Conservation (phyloP, 2,888 invertebrate genomes). For the Frankliniella fusca region DNA sequence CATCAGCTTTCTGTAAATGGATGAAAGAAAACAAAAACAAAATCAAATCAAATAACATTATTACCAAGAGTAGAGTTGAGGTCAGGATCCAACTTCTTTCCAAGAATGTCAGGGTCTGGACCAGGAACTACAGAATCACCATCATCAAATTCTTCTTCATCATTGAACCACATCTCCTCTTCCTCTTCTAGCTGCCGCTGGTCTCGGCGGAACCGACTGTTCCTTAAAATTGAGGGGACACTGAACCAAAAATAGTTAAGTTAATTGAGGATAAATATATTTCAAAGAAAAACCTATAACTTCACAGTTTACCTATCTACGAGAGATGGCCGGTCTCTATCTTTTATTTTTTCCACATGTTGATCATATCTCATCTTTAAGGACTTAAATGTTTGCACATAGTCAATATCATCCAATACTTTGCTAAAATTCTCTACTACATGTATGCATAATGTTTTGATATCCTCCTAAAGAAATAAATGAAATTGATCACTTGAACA, state of each 20-base stretch:
- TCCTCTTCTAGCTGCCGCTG: conserved; percentile 93
- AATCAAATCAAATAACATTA: background rate
- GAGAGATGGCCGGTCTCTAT: conserved; percentile 70
- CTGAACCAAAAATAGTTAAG: conserved; percentile 48
- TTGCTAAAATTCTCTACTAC: conserved; percentile 95
- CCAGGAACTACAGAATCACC: conserved; percentile 56
- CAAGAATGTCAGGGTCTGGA: conserved; percentile 50
- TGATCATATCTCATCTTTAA: conserved; percentile 86
- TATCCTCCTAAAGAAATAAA: conserved; percentile 62
- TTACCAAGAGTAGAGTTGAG: conserved; percentile 56
- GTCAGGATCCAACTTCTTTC: conserved; percentile 57
- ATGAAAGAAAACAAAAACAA: conserved; percentile 29
- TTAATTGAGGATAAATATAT: background rate
- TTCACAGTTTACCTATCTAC: conserved; percentile 55
- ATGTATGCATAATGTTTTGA: conserved; percentile 84
- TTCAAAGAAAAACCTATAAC: background rate
- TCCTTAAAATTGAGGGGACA: conserved; percentile 75
- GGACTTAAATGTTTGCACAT: conserved; percentile 96
- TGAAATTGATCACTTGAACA: conserved; percentile 14
- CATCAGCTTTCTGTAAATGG: background rate
- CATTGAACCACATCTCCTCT: conserved; percentile 98
- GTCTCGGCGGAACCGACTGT: conserved; percentile 80
- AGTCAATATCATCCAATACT: conserved; percentile 88
- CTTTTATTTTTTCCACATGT: conserved; percentile 84
- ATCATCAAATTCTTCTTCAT: conserved; percentile 89